Evolutionary conservation across 2,113 vertebrate genomes (phyloP).

Genomic region (Panurus biarmicus): DNA sequence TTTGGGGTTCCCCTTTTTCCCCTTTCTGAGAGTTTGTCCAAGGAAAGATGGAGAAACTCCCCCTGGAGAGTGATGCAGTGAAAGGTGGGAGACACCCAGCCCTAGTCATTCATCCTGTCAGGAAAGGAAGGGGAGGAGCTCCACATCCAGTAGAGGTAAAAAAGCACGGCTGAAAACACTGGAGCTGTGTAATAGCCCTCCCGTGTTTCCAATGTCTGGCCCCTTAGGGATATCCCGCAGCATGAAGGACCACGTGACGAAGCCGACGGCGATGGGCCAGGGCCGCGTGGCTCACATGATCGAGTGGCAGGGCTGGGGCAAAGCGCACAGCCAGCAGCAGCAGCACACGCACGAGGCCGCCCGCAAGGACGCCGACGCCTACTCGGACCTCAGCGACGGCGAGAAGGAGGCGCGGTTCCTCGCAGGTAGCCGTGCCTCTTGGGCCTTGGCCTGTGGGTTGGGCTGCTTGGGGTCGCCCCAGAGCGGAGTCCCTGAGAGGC

Average conservation of each 20-base stretch:
- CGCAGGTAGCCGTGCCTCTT: constrained; percentile 74
- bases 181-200: constrained; percentile 44
- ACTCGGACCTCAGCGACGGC: constrained; percentile 94
- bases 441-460: background rate
- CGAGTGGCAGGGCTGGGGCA: constrained; percentile 97
- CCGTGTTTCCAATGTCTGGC: constrained; percentile 57
- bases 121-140: background rate
- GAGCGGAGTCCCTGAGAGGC: background rate
- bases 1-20: background rate
- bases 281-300: constrained; percentile 98
- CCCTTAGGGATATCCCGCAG: constrained; percentile 84
- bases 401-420: constrained; percentile 97
- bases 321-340: constrained; percentile 75
- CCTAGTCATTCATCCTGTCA: background rate
- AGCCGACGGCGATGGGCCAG: constrained; percentile 93
- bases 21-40: background rate
- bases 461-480: background rate
- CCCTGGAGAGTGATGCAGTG: background rate
- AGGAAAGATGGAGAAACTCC: background rate
- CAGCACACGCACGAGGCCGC: constrained; percentile 83
- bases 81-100: background rate
- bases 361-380: constrained; percentile 90
- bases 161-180: background rate
- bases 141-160: background rate
- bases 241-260: constrained; percentile 98